Evolutionary conservation across 2,888 invertebrate species (phyloP).

Genomic region (Drosophila prostipennis): DNA sequence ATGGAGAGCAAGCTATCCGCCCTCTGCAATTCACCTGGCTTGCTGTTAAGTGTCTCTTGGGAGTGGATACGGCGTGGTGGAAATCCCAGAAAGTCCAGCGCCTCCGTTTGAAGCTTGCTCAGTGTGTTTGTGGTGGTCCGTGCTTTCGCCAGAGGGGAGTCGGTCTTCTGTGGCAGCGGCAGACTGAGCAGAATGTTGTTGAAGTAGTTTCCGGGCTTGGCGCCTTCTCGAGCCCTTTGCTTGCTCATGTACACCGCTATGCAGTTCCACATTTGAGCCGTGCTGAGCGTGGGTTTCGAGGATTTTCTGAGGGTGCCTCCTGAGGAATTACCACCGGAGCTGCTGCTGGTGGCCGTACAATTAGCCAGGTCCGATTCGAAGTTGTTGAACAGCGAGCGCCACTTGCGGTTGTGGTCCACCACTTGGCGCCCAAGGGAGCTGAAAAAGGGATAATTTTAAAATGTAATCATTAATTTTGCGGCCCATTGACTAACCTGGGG

Average conservation of each 20-base stretch:
- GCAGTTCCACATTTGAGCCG: slow-evolving; percentile 91
- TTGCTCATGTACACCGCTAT: slow-evolving; percentile 89
- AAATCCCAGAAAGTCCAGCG: slow-evolving; percentile 48
- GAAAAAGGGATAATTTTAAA: background rate
- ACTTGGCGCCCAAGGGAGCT: slow-evolving; percentile 81
- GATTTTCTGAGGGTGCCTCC: slow-evolving; percentile 76
- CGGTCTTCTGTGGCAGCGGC: slow-evolving; percentile 63
- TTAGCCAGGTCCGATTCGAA: slow-evolving; percentile 81
- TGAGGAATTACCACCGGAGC: slow-evolving; percentile 18
- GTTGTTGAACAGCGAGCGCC: slow-evolving; percentile 82
- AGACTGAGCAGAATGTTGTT: slow-evolving; percentile 80
- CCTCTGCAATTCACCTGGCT: slow-evolving; percentile 45
- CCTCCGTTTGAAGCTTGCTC: slow-evolving; percentile 36
- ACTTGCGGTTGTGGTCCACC: slow-evolving; percentile 85
- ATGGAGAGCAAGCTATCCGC: slow-evolving; percentile 70
- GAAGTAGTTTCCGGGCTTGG: slow-evolving; percentile 68
- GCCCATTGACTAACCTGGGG: slow-evolving; percentile 85
- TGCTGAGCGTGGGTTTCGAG: slow-evolving; percentile 69
- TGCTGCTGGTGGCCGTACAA: slow-evolving; percentile 29
- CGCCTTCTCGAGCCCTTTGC: slow-evolving; percentile 81
- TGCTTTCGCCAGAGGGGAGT: slow-evolving; percentile 31
- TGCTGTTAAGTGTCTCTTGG: slow-evolving; percentile 77
- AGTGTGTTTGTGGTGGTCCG: slow-evolving; percentile 12
- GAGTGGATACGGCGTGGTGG: slow-evolving; percentile 76
- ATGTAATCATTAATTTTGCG: background rate